phyloP scores from a whole-genome alignment of 2,113 vertebrate species.

The Zapornia atra region DNA sequence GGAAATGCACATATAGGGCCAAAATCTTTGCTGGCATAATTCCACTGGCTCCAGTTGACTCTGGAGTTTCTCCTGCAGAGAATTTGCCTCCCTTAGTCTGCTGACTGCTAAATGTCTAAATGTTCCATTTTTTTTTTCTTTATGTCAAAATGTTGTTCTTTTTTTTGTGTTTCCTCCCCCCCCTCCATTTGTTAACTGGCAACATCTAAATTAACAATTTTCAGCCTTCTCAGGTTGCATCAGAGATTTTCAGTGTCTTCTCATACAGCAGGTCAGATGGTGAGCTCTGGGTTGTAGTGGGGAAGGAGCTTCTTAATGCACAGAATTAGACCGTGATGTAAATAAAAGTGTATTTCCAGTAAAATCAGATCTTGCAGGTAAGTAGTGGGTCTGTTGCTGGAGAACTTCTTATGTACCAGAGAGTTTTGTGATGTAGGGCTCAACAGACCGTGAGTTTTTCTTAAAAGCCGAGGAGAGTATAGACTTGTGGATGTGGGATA shows the following conservation, averaged over 20 bases:
- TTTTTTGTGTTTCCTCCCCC: rapidly evolving
- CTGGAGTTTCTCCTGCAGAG: background rate
- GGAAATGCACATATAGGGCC: background rate
- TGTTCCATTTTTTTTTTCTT: background rate
- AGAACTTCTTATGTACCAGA: background rate
- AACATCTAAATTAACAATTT: background rate
- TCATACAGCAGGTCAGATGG: background rate
- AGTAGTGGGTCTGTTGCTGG: background rate
- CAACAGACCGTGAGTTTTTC: background rate
- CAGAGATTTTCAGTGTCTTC: background rate
- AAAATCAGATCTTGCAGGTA: background rate
- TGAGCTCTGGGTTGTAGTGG: background rate
- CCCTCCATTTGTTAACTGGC: background rate
- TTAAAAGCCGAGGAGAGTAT: background rate
- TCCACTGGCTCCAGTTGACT: background rate
- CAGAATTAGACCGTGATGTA: background rate
- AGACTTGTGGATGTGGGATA: background rate
- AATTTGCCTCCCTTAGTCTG: background rate
- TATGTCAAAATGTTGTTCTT: no score
- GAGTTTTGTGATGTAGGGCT: background rate
- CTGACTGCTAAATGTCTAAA: background rate
- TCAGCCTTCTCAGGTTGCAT: background rate
- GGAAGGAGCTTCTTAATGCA: background rate
- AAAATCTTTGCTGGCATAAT: background rate
- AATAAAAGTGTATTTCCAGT: slow-evolving; percentile 38